These are phyloP conservation scores for Aythya baeri DNA, from an alignment of 2,113 vertebrate species.

Conservation along the genomic window DNA sequence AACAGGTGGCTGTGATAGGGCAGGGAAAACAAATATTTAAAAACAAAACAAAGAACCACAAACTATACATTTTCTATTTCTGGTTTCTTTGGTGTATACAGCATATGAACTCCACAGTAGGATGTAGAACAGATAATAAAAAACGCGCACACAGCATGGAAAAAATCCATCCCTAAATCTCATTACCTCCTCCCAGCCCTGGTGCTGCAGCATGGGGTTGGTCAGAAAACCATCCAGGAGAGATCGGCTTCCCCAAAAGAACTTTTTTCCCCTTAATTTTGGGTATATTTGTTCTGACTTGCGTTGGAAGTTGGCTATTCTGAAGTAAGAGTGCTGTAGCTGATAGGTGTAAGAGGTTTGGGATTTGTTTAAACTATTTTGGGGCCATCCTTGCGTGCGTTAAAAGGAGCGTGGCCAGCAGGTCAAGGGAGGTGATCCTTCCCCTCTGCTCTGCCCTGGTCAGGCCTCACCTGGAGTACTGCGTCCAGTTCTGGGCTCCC, in stretches of 20 bases:
- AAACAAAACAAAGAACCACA: background rate
- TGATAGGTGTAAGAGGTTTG: background rate
- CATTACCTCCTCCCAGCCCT: background rate
- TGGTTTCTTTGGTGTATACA: background rate
- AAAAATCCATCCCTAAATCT: background rate
- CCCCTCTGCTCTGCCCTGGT: too few relatives aligned
- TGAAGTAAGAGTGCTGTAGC: background rate
- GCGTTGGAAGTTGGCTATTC: background rate
- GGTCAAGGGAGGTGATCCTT: too few relatives aligned
- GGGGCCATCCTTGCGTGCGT: background rate
- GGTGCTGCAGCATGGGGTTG: background rate
- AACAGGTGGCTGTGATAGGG: background rate
- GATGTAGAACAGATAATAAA: background rate
- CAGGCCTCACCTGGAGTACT: too few relatives aligned
- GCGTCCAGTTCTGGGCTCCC: too few relatives aligned
- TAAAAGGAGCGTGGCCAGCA: too few relatives aligned
- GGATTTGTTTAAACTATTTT: background rate
- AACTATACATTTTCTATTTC: background rate
- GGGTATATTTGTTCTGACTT: background rate
- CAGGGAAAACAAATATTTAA: background rate
- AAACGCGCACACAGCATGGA: background rate
- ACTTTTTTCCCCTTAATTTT: background rate
- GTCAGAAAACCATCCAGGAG: background rate
- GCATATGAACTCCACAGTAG: background rate
- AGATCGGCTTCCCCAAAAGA: background rate